A percentile compares a stretch with the other conserved stretches of the same genome.
phyloP scores from a whole-genome alignment of 2,113 vertebrate genomes.

The Pimephales promelas region DNA sequence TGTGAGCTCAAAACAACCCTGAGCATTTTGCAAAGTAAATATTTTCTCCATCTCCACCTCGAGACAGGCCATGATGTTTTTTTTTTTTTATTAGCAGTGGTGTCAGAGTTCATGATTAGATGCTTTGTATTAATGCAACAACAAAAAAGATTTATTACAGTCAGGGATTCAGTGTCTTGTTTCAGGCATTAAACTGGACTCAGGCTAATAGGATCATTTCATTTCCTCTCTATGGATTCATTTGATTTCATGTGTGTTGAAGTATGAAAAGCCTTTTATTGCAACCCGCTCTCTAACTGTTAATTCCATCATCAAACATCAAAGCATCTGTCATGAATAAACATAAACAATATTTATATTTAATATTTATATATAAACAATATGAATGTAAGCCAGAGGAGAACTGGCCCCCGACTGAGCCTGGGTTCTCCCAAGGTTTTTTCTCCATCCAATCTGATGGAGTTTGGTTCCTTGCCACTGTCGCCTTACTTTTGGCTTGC shows the following conservation, averaged over 20 bases:
- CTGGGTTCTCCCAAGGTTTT: too few relatives aligned
- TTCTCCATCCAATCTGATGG: too few relatives aligned
- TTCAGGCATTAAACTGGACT: not conserved
- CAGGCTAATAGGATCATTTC: slow-evolving; percentile 31
- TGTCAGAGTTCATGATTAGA: not conserved
- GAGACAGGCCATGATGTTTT: not conserved
- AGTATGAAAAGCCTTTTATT: slow-evolving; percentile 33
- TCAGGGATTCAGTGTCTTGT: not conserved
- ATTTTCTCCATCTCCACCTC: not conserved
- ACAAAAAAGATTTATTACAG: not conserved
- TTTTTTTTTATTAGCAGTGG: not conserved
- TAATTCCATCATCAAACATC: not conserved
- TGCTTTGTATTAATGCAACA: not conserved
- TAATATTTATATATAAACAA: too few relatives aligned
- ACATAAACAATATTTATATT: too few relatives aligned
- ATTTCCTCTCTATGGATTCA: slow-evolving; percentile 43
- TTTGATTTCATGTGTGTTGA: slow-evolving; percentile 31
- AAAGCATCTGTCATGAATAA: too few relatives aligned
- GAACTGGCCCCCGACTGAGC: too few relatives aligned
- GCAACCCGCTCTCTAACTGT: slow-evolving; percentile 7
- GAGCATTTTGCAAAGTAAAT: slow-evolving; percentile 36
- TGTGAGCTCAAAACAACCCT: slow-evolving; percentile 9
- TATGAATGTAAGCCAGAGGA: too few relatives aligned
- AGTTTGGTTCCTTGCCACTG: too few relatives aligned
- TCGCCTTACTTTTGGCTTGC: too few relatives aligned